Evolutionary conservation across 1,140 invertebrate genomes (phyloP), one percentile per base, ranked within the genome.

Genomic region (Drosophila funebris): DNA sequence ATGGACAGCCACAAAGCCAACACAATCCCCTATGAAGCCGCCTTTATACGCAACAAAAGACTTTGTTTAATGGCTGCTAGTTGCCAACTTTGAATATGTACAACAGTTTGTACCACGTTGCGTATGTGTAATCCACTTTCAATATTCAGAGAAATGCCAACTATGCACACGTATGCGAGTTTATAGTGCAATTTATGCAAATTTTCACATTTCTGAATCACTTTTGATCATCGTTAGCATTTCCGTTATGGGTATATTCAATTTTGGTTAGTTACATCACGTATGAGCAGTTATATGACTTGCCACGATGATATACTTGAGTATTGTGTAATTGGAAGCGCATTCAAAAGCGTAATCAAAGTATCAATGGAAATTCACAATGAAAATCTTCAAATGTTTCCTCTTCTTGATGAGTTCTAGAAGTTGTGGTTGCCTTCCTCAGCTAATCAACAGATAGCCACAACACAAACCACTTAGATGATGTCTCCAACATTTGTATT

Each of bases 371-470:
- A n/a, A n/a, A n/a, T n/a, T n/a, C n/a, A 22, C 22, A 22, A 1
- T 22, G 22, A 22, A 33, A 33, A 9, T 3, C n/a, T 36, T 11
- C 9, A 11, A 13, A 36, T 4, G 11, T n/a, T 36, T 36, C n/a
- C 11, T n/a, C 0, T n/a, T 36, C 0, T 11, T n/a, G n/a, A n/a
- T n/a, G 4, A 36, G 9, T 36, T 36, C n/a, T n/a, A 36, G 11
- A 36, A n/a, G 2, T 37, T 9, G 16, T 20, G 7, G 13, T 8
- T 50, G 11, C n/a, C 16, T 16, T 36, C 3, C 9, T 4, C 16
- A 20, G 41, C 58, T 50, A 57, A 71, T 66, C 52, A 66, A 41
- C 43, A 66, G 68, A 27, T 66, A 33, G 54, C 68, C 68, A 71
- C 68, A 71, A 66, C 36, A 48, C 29, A 70, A 29, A 43, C 22